These are phyloP conservation scores for Barbus barbus DNA, from an alignment of 2,113 vertebrate genomes.

Conservation along the genomic window DNA sequence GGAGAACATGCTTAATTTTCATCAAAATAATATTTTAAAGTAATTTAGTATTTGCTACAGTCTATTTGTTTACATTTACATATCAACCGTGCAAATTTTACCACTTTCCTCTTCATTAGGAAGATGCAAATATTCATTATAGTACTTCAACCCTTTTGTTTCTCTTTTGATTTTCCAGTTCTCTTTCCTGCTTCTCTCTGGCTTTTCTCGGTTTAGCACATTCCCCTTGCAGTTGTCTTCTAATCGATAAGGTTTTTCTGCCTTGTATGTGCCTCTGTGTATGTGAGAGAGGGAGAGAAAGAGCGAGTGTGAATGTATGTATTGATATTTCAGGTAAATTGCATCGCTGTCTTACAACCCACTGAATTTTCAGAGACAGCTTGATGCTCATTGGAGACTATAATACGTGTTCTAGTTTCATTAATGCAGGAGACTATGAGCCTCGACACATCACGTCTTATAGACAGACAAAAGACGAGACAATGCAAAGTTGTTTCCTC, in stretches of 20 bases:
- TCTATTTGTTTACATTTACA: not conserved
- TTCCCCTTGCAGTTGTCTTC: not conserved
- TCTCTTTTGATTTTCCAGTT: not conserved
- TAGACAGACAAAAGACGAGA: slow-evolving; percentile 8
- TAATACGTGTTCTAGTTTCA: slow-evolving; percentile 12
- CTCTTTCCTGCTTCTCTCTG: not conserved
- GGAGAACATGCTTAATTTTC: not conserved
- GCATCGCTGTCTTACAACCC: slow-evolving; percentile 10
- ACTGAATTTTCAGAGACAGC: slow-evolving; percentile 13
- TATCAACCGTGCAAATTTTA: not conserved
- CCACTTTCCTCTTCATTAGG: not conserved
- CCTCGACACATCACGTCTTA: not conserved
- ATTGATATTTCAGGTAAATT: slow-evolving; percentile 34
- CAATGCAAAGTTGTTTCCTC: not conserved
- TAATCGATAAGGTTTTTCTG: slow-evolving; percentile 11
- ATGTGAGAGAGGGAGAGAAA: not conserved
- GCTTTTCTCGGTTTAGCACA: not conserved
- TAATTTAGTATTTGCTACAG: not conserved
- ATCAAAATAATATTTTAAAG: not conserved
- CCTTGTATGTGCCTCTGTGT: not conserved
- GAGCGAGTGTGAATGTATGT: not conserved
- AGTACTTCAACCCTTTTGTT: too few relatives aligned
- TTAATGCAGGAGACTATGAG: not conserved
- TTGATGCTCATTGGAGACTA: not conserved
- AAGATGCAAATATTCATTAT: not conserved